These are phyloP conservation scores for Sphyrna mokarran DNA, from an alignment of 2,113 vertebrate species.

Conservation along the genomic window DNA sequence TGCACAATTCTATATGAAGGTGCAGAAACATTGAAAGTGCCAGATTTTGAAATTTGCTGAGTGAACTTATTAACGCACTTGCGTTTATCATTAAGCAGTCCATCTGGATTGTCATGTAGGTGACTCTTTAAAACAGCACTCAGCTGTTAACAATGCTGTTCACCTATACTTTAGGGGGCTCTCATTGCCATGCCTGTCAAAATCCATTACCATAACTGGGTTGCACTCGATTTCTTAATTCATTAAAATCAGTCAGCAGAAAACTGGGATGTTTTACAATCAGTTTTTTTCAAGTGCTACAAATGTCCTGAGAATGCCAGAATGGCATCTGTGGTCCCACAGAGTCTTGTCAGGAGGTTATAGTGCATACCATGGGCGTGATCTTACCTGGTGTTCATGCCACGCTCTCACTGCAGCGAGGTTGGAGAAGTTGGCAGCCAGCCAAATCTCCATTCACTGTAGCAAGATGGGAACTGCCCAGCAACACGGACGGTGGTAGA, in stretches of 20 bases:
- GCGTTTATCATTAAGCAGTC: not conserved
- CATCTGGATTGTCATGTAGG: not conserved
- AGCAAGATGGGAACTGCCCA: too few relatives aligned
- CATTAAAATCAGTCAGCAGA: not conserved
- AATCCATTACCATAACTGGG: not conserved
- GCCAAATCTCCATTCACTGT: too few relatives aligned
- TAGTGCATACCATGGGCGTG: not conserved
- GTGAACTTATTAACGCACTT: not conserved
- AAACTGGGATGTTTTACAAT: not conserved
- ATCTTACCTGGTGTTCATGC: too few relatives aligned
- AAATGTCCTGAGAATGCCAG: not conserved
- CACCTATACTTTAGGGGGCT: not conserved
- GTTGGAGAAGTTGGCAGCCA: too few relatives aligned
- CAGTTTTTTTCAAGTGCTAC: not conserved
- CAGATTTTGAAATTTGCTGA: not conserved
- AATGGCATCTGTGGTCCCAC: not conserved
- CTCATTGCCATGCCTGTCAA: not conserved
- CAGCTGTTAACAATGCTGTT: not conserved
- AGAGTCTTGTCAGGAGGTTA: not conserved
- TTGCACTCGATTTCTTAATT: not conserved
- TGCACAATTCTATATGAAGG: not conserved
- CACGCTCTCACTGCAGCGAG: too few relatives aligned
- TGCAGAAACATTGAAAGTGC: not conserved
- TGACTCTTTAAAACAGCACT: not conserved
- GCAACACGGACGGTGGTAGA: too few relatives aligned